Percentiles rank a stretch among this genome's conserved stretches.
Evolutionary conservation across 2,888 invertebrate species (phyloP).

Genomic region (Pandemis heparana): DNA sequence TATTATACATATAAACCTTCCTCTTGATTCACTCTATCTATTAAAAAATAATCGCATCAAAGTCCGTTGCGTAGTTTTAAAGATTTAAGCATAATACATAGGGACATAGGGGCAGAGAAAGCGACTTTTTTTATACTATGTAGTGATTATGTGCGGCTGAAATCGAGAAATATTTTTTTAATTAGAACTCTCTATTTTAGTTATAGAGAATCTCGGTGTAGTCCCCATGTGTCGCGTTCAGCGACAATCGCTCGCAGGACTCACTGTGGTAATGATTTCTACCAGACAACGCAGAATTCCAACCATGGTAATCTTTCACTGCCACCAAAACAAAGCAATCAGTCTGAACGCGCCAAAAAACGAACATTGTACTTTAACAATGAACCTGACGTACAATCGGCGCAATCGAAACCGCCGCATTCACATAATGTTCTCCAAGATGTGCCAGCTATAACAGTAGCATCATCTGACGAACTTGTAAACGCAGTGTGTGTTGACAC

Average conservation of each 20-base stretch:
- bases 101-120: too few relatives aligned
- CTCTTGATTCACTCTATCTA: too few relatives aligned
- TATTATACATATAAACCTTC: too few relatives aligned
- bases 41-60: too few relatives aligned
- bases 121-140: too few relatives aligned
- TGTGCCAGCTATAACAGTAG: conserved; percentile 3
- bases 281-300: not conserved
- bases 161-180: not conserved
- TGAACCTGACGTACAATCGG: not conserved
- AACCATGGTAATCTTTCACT: conserved; percentile 3
- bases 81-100: too few relatives aligned
- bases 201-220: not conserved
- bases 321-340: not conserved
- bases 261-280: not conserved
- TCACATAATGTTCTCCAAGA: not conserved
- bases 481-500: conserved; percentile 9
- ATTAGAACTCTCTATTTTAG: not conserved
- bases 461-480: conserved; percentile 6
- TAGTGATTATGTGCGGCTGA: not conserved
- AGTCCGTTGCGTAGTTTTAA: too few relatives aligned
- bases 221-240: not conserved
- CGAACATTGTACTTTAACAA: not conserved
- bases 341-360: not conserved
- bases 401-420: not conserved
- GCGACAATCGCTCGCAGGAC: not conserved